Base-by-base conservation (phyloP, 2,113 vertebrate genomes). In the Takifugu bimaculatus region DNA sequence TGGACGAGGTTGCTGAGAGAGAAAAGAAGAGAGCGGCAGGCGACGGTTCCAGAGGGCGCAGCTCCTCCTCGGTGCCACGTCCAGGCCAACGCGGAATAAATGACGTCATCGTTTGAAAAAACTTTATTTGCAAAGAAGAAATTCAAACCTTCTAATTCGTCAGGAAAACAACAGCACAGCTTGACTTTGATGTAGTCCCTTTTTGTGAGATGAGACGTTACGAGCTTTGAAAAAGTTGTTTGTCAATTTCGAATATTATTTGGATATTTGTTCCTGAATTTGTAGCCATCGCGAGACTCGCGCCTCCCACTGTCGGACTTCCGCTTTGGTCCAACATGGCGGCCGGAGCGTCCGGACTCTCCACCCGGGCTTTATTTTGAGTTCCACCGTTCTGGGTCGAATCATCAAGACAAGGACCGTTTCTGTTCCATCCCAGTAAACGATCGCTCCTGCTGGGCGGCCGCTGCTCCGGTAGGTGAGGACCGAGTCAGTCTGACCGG, bases 1-100 rank as follows among this genome's bases (percentile, higher is more conserved):
- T 9, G 54, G 54, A 20, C 59, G 44, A 42, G 50, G 28, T 50
- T 50, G 58, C 55, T 45, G 44, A 12, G 68, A 45, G 11, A 39
- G 35, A 39, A 39, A 20, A 39, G 5, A 10, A 39, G 35, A 39
- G 35, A 39, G 50, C 55, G 52, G 64, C 42, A 20, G 49, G 50
- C 35, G 44, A 50, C 50, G 25, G 50, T 25, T 26, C n/a, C 29
- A 57, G 63, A 14, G 65, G 74, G 71, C 39, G 79, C 61, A 57
- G 59, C 75, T 81, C 75, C 70, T 75, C 72, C 59, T 72, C 64
- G 56, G 57, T 87, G 88, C 88, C 87, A 89, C 82, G 85, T 90
- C 81, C 82, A 82, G 88, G 86, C 82, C 88, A 89, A 89, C 89
- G 83, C 77, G 87, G 78, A 88, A 85, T 20, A 78, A 79, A 58